Base-by-base conservation (phyloP, 2,113 vertebrate species). In the Microtus oregoni region DNA sequence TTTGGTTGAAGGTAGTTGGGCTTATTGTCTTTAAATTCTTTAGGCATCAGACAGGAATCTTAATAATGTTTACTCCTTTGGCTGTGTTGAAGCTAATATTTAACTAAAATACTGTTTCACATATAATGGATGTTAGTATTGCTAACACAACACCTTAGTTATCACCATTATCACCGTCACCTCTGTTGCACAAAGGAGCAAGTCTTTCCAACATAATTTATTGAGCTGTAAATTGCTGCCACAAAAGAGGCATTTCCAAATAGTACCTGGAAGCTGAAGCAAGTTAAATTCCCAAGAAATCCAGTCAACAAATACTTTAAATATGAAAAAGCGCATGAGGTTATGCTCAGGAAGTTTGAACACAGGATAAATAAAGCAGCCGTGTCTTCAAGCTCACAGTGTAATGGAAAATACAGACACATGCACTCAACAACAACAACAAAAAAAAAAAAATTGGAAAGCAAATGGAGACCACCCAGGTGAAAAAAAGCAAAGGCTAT, bases 391-490 rank as follows among this genome's bases (percentile, higher is more conserved):
- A 75, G 61, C 14, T 91, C 63, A 41, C 35, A 70, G 26, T 22
- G 13, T 47, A 92, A 70, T 72, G 65, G 63, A 86, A 96, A 93
- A 90, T 38, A 89, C 85, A 96, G 91, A 90, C 63, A 91, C 13
- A 65, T 6, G 63, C 7, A 20, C 5, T 17, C 44, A 89, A 55
- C 4, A 58, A 94, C n/a, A n/a, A n/a, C n/a, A n/a, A n/a, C n/a
- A n/a, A 68, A 2, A 70, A 38, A n/a, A 92, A 94, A 58, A 58
- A 1, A 70, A n/a, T 91, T 26, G 19, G 12, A 68, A 91, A 88
- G 76, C 88, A 95, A 95, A 79, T 86, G 68, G 97, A 92, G 79
- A 82, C 75, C 78, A 92, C 87, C 44, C 78, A 89, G 94, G 38
- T 78, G 68, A 89, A n/a, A 95, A 82, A 2, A 92, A 35, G 35